These are phyloP conservation scores for Melanerpes formicivorus DNA, from an alignment of 2,113 vertebrate species.

Conservation along the genomic window DNA sequence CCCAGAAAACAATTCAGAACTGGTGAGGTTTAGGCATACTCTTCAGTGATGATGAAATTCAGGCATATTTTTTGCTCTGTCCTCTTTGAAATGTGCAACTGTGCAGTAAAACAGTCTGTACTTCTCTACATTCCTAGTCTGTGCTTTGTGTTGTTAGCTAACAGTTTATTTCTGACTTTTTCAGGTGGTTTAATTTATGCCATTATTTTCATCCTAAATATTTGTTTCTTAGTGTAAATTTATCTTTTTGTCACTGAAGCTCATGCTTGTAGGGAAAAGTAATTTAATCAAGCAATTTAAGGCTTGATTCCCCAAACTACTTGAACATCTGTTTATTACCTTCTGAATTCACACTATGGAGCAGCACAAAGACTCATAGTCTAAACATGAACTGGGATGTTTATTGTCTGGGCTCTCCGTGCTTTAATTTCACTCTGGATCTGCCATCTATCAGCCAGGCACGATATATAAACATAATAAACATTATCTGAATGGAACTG, in stretches of 20 bases:
- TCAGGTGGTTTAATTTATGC: background rate
- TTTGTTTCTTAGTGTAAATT: slow-evolving; percentile 19
- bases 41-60: background rate
- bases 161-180: background rate
- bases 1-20: background rate
- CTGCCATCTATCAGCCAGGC: slow-evolving; percentile 1
- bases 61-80: background rate
- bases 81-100: background rate
- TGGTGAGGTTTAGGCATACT: background rate
- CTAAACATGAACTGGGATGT: background rate
- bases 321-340: slow-evolving; percentile 32
- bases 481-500: background rate
- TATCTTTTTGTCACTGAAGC: background rate
- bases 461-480: background rate
- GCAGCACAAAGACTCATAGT: slow-evolving; percentile 6
- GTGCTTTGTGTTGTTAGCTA: background rate
- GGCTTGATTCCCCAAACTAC: background rate
- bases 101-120: background rate
- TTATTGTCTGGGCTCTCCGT: background rate
- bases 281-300: slow-evolving; percentile 1
- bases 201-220: background rate
- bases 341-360: slow-evolving; percentile 27
- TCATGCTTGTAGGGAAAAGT: background rate
- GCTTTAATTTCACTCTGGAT: slow-evolving; percentile 26
- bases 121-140: background rate